Evolutionary conservation across 1,140 invertebrate species (phyloP), one percentile per base, ranked within the genome.

Genomic region (Leptoteleia sp.): DNA sequence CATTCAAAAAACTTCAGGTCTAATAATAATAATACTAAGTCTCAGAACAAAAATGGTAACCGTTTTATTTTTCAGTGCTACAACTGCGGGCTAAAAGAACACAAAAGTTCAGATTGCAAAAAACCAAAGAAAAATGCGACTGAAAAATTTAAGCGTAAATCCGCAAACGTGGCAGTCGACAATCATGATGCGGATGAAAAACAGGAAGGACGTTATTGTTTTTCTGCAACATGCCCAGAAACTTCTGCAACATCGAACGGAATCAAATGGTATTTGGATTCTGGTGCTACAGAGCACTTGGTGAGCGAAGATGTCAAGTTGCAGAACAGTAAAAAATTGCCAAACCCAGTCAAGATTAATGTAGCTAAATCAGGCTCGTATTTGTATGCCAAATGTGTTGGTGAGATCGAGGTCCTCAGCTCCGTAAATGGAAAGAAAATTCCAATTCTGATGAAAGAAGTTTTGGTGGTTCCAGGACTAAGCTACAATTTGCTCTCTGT

Each of bases 331-430:
- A 38, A 55, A 11, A 13, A 1, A 1, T 16, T 68, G 11, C 4
- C 7, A n/a, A 15, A 47, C 5, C 42, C 52, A 17, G 5, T 68
- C 3, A 47, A 48, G 31, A 68, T 68, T 7, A 33, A 50, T 33
- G 38, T 65, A 7, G 47, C 47, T 0, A 65, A 52, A 43, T 52
- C 47, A 12, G 67, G 59, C 4, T 50, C 52, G 17, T 38, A 12
- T 13, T 25, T 72, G 35, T 15, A 22, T 15, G 50, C 72, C 9
- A 52, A 54, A 27, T 38, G 27, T 55, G 43, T 52, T 11, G 78
- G 65, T 11, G 72, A 76, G 16, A 55, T 80, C 29, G 6, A 68
- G 0, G 52, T 77, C 4, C 47, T 25, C 1, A 77, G 61, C 42
- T 6, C 55, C 8, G 47, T 73, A 9, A 70, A 78, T 15, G 57